A percentile compares a stretch with the other conserved stretches of the same genome.
Evolutionary conservation across 2,888 invertebrate genomes (phyloP).

Genomic region (Metellina segmentata): DNA sequence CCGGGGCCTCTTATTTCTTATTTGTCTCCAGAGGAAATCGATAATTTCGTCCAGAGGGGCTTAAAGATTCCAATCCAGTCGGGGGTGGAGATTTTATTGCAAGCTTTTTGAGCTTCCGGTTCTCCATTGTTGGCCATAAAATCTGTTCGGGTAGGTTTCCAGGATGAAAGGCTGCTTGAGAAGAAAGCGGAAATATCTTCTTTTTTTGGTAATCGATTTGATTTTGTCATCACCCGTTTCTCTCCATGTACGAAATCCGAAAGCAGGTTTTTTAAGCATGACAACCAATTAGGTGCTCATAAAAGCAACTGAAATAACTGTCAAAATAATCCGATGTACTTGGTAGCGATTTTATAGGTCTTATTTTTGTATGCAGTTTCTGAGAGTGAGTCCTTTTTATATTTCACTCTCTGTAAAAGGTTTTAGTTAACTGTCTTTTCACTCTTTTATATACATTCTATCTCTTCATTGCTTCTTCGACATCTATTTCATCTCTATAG

Average conservation of each 20-base stretch:
- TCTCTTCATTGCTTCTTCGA: too few relatives aligned
- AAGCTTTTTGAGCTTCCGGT: constrained; percentile 29
- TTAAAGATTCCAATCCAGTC: constrained; percentile 20
- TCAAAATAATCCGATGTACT: too few relatives aligned
- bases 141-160: background rate
- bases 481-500: too few relatives aligned
- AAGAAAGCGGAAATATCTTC: background rate
- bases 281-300: background rate
- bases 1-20: background rate
- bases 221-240: background rate
- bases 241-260: background rate
- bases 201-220: background rate
- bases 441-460: too few relatives aligned
- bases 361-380: too few relatives aligned
- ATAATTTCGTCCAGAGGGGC: constrained; percentile 32
- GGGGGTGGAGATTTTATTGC: constrained; percentile 24
- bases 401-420: too few relatives aligned
- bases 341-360: too few relatives aligned
- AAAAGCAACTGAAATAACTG: too few relatives aligned
- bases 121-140: constrained; percentile 30
- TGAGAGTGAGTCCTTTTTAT: too few relatives aligned
- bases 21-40: constrained; percentile 32
- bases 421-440: too few relatives aligned
- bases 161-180: background rate
- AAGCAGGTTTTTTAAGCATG: background rate